Evolutionary conservation across 2,797 vertebrate genomes (phyloP), one percentile per base, ranked within the genome.

Genomic region (Bradypodion ventrale): DNA sequence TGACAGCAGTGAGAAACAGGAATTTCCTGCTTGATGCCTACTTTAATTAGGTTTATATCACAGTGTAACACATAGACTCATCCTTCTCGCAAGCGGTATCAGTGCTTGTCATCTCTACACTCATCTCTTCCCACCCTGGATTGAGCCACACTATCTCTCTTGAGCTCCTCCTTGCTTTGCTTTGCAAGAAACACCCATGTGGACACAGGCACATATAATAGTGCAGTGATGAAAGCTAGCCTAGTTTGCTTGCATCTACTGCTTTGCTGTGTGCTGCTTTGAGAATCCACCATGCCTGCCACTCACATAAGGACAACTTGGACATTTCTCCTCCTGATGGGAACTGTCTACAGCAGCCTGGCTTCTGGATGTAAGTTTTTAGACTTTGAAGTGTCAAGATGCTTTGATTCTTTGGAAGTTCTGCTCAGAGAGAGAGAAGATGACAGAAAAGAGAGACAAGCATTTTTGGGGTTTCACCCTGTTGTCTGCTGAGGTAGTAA

Each of bases 11-110:
- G 21, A 37, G 78, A 81, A 81, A 76, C 84, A 16, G 44, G 84
- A 85, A 85, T 85, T 85, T 85, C 84, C 78, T 76, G 84, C 65
- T 66, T 23, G 44, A 42, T 76, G 82, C 46, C 73, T 75, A 2
- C 56, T 5, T 32, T 69, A n/a, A 59, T 76, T 76, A 70, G 79
- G 40, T 81, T 62, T 35, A 15, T 68, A 76, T 76, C 65, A 40
- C 23, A 62, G 44, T 46, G 42, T 52, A 60, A 65, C 56, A 35
- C 40, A 42, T 23, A 44, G 78, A 74, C 59, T 81, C 73, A 46
- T 49, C 29, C 56, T 52, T 76, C 29, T 49, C 4, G 73, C 78
- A 75, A 13, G 3, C 13, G 46, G 27, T 15, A 40, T 52, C 4
- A 10, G 27, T 44, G 78, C n/a, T n/a, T 85, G 62, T 75, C 66